phyloP scores from a whole-genome alignment of 2,888 invertebrate species.

The Cacoxenus indagator region DNA sequence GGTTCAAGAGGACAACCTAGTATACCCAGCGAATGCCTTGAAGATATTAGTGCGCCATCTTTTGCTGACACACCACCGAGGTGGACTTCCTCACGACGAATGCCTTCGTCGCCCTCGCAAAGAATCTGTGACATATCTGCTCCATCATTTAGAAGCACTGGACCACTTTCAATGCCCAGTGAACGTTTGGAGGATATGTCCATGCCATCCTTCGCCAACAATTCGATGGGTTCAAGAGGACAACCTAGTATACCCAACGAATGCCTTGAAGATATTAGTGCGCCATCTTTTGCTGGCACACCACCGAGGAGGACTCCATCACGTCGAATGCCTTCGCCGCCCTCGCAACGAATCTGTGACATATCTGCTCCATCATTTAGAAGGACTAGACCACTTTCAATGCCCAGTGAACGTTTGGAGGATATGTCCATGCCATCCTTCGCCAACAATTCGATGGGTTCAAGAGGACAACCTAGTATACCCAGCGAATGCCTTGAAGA shows the following conservation, averaged over 20 bases:
- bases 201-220: slow-evolving; percentile 26
- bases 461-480: neutral
- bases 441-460: slow-evolving; percentile 6
- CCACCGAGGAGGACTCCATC: neutral
- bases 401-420: neutral
- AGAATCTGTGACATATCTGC: slow-evolving; percentile 1
- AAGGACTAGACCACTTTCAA: neutral
- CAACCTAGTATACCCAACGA: neutral
- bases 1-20: neutral
- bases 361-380: neutral
- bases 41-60: slow-evolving; percentile 13
- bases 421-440: slow-evolving; percentile 31
- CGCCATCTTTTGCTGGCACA: neutral
- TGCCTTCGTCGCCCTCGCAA: neutral
- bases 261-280: neutral
- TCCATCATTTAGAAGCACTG: neutral
- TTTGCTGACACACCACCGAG: neutral
- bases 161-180: neutral
- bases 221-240: slow-evolving; percentile 12
- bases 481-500: neutral
- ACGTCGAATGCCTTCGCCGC: neutral
- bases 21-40: slow-evolving; percentile 1
- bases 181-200: slow-evolving; percentile 8
- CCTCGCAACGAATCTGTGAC: neutral
- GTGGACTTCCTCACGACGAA: neutral